phyloP scores from a whole-genome alignment of 2,113 vertebrate species.

The Macrotis lagotis region DNA sequence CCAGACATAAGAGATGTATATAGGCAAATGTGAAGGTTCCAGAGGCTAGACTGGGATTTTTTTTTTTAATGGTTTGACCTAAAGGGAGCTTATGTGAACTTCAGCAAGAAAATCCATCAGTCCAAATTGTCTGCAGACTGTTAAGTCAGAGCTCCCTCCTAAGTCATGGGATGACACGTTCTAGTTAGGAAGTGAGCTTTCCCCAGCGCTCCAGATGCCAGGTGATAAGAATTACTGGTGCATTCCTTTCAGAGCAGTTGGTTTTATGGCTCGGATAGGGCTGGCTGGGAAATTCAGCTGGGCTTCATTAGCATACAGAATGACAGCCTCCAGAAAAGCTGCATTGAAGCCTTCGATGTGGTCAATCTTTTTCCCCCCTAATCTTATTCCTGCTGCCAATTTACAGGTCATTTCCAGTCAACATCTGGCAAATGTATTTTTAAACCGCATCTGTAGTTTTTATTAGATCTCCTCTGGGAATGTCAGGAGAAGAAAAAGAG shows the following conservation, averaged over 20 bases:
- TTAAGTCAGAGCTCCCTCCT: constrained; percentile 37
- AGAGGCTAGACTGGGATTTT: constrained; percentile 47
- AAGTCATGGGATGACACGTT: constrained; percentile 36
- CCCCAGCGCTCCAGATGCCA: constrained; percentile 62
- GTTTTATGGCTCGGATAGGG: constrained; percentile 65
- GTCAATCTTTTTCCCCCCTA: not conserved
- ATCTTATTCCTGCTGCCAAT: constrained; percentile 54
- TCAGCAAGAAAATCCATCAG: constrained; percentile 53
- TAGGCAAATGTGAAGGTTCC: not conserved
- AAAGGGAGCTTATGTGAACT: constrained; percentile 30
- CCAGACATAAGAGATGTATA: fast-evolving
- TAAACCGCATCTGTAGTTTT: constrained; percentile 68
- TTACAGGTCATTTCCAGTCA: constrained; percentile 53
- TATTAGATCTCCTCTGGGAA: constrained; percentile 74
- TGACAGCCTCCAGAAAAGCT: constrained; percentile 50
- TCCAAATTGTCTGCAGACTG: constrained; percentile 48
- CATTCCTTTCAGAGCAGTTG: constrained; percentile 65
- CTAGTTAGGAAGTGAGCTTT: constrained; percentile 56
- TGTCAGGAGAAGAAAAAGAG: constrained; percentile 51
- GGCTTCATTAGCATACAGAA: constrained; percentile 56
- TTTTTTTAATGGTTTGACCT: constrained; percentile 65
- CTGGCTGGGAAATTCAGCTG: constrained; percentile 58
- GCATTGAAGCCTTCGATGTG: not conserved
- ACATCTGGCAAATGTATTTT: constrained; percentile 69
- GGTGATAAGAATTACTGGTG: constrained; percentile 65